phyloP scores from a whole-genome alignment of 1,140 invertebrate genomes.

The Dermatophagoides farinae region DNA sequence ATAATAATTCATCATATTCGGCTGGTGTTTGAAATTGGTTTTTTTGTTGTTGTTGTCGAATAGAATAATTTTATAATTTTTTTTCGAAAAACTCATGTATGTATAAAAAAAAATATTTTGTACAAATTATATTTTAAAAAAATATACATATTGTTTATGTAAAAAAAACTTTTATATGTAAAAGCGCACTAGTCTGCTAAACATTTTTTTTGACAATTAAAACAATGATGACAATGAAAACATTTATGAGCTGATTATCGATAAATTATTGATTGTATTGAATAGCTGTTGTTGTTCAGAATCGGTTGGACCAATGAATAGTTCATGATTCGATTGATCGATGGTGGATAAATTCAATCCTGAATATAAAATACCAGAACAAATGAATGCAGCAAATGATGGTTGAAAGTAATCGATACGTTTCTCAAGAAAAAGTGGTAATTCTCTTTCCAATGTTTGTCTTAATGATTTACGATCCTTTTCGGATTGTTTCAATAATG shows the following conservation, averaged over 20 bases:
- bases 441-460: background rate
- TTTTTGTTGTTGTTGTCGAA: no score
- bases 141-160: no score
- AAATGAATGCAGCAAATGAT: conserved; percentile 12
- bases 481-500: background rate
- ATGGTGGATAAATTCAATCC: background rate
- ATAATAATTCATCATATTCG: background rate
- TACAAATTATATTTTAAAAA: no score
- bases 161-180: no score
- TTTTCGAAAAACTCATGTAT: no score
- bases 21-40: background rate
- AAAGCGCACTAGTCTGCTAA: background rate
- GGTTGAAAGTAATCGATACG: conserved; percentile 15
- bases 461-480: background rate
- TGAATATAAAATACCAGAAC: background rate
- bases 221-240: background rate
- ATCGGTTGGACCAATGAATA: background rate
- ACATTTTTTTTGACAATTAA: background rate
- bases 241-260: background rate
- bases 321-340: background rate
- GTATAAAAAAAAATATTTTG: no score
- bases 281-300: background rate
- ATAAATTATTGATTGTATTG: background rate
- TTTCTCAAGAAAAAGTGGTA: conserved; percentile 7
- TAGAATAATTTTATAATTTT: no score